A percentile compares a stretch with the other conserved stretches of the same genome.
Conservation (phyloP, 2,797 vertebrate species). For the Falco concolor region DNA sequence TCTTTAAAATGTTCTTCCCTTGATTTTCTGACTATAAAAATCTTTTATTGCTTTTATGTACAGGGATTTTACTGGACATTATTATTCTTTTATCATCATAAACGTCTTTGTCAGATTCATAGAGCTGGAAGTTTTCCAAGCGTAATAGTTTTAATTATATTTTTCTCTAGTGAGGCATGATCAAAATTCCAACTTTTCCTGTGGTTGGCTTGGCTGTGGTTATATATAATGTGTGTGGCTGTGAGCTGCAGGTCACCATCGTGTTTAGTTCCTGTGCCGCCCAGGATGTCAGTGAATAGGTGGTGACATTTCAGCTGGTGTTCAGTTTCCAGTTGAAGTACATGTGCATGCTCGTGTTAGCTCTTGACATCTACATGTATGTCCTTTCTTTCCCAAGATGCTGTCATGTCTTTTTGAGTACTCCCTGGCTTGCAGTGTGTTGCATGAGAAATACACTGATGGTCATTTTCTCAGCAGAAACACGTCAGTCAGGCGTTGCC, state of each 20-base stretch:
- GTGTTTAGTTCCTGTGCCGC: background rate
- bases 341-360: background rate
- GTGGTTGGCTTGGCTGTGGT: background rate
- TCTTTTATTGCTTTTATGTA: conserved; percentile 4
- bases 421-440: background rate
- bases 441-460: background rate
- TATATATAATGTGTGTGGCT: background rate
- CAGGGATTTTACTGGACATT: conserved; percentile 2
- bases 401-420: background rate
- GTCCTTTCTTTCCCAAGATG: background rate
- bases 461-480: background rate
- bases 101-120: conserved; percentile 32
- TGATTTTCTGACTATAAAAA: conserved; percentile 8
- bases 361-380: background rate
- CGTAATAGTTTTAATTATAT: conserved; percentile 12
- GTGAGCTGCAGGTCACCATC: background rate
- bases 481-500: background rate
- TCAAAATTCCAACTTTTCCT: background rate
- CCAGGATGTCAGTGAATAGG: background rate
- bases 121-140: conserved; percentile 10
- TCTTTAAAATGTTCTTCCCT: background rate
- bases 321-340: background rate
- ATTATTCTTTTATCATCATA: conserved; percentile 34
- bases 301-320: background rate
- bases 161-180: background rate